phyloP scores from a whole-genome alignment of 1,140 invertebrate species.

The Habropoda laboriosa region DNA sequence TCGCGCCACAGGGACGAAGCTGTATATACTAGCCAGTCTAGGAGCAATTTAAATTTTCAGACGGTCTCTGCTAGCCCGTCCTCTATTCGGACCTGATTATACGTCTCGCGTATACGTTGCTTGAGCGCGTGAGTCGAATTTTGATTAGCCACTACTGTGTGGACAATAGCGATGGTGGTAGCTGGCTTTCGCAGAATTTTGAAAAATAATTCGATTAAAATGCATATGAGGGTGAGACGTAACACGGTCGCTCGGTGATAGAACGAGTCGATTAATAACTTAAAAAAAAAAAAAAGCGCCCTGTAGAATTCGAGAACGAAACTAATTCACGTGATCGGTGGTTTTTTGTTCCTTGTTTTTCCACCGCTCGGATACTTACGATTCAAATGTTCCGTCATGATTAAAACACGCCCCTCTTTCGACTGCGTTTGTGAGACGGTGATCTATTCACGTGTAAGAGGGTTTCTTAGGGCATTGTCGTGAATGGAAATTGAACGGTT shows the following conservation, averaged over 20 bases:
- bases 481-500: background rate
- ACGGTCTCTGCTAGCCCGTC: conserved; percentile 60
- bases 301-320: conserved; percentile 36
- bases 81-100: conserved; percentile 59
- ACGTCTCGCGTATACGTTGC: conserved; percentile 66
- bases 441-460: background rate
- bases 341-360: conserved; percentile 22
- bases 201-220: conserved; percentile 53
- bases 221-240: conserved; percentile 34
- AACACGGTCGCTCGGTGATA: background rate
- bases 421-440: background rate
- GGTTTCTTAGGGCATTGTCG: background rate
- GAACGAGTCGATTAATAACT: conserved; percentile 55
- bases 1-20: conserved; percentile 50
- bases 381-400: conserved; percentile 49
- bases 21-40: conserved; percentile 67
- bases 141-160: conserved; percentile 41
- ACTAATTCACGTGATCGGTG: conserved; percentile 27
- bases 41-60: conserved; percentile 77
- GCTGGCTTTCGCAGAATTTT: conserved; percentile 43
- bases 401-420: conserved; percentile 55
- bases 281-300: conserved; percentile 10
- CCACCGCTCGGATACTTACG: conserved; percentile 9
- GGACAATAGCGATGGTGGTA: background rate
- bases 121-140: conserved; percentile 51